Evolutionary conservation across 2,797 vertebrate species (phyloP).

Genomic region (Poeciliopsis infans): DNA sequence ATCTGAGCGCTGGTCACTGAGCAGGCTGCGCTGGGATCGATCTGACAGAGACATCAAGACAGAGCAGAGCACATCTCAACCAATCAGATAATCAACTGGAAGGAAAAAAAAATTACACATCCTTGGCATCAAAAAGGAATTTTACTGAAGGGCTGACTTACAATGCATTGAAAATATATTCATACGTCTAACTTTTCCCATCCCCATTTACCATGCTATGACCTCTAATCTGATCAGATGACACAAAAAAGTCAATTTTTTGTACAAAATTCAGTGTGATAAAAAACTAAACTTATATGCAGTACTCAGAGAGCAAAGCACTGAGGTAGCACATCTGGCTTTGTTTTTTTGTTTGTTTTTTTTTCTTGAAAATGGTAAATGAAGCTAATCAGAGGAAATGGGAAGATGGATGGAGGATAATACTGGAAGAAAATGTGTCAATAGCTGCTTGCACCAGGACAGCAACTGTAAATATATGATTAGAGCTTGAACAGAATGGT

Average conservation of each 20-base stretch:
- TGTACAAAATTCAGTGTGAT: background rate
- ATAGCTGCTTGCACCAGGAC: background rate
- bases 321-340: background rate
- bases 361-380: background rate
- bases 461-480: background rate
- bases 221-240: background rate
- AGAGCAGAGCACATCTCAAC: background rate
- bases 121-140: background rate
- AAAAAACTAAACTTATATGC: background rate
- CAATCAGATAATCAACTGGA: background rate
- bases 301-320: background rate
- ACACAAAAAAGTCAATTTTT: background rate
- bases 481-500: background rate
- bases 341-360: background rate
- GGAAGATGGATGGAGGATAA: background rate
- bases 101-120: background rate
- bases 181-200: background rate
- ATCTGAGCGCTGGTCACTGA: slow-evolving; percentile 95
- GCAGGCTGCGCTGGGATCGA: slow-evolving; percentile 88
- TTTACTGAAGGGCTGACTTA: background rate
- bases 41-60: slow-evolving; percentile 70
- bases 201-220: background rate
- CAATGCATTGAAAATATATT: background rate
- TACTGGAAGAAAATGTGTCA: background rate
- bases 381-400: background rate